Percentiles rank a stretch among this genome's conserved stretches.
Evolutionary conservation across 2,888 invertebrate species (phyloP).

Genomic region (Cephus rjabovi): DNA sequence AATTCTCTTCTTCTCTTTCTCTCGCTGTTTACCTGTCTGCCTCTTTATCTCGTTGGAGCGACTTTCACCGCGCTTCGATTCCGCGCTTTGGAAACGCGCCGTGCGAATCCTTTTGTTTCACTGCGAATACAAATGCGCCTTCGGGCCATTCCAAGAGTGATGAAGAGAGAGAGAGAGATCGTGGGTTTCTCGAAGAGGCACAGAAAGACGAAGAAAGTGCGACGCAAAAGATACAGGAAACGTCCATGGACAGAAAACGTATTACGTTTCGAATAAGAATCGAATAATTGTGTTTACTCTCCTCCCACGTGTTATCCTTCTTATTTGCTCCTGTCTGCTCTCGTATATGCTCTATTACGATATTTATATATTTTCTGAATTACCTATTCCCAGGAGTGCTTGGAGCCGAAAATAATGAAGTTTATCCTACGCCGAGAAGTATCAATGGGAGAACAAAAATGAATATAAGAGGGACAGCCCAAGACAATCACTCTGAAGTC

Average conservation of each 20-base stretch:
- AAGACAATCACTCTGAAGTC: background rate
- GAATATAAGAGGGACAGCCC: background rate
- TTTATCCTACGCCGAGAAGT: background rate
- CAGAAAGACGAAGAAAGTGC: background rate
- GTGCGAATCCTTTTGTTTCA: background rate
- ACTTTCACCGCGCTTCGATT: background rate
- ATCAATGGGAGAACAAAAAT: background rate
- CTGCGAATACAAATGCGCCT: background rate
- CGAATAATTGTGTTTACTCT: background rate
- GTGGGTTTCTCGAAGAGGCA: conserved; percentile 16
- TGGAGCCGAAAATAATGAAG: background rate
- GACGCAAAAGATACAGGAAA: background rate
- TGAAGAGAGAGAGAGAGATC: background rate
- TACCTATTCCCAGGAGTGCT: background rate
- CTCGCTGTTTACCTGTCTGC: background rate
- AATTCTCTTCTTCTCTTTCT: background rate
- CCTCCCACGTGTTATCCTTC: background rate
- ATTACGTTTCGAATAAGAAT: background rate
- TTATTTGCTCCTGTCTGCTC: background rate
- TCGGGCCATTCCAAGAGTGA: background rate
- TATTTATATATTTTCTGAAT: background rate
- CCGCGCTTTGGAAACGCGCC: background rate
- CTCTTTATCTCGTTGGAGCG: background rate
- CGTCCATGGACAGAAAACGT: background rate
- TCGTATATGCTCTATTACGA: background rate